Percentiles rank a stretch among this genome's conserved stretches.
phyloP scores from a whole-genome alignment of 2,113 vertebrate genomes.

The Fulmarus glacialis region DNA sequence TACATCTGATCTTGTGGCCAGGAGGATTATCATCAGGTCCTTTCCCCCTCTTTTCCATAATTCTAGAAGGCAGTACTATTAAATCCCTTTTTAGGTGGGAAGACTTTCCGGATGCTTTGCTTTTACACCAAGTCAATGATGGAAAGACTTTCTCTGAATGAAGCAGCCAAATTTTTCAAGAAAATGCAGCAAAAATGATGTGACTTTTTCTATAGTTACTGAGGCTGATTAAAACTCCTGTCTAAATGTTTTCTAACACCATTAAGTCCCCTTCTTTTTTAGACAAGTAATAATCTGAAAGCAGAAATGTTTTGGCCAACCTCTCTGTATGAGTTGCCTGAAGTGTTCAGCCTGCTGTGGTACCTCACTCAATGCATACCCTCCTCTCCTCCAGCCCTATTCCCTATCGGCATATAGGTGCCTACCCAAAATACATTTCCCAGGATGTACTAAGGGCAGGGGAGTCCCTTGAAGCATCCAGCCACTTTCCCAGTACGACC shows the following conservation, averaged over 20 bases:
- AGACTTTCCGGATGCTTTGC: neutral
- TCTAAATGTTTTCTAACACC: neutral
- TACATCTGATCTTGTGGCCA: neutral
- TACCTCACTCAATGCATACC: accelerated
- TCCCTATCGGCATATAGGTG: accelerated
- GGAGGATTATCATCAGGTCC: neutral
- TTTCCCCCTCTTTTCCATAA: neutral
- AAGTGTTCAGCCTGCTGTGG: neutral
- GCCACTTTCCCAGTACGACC: accelerated
- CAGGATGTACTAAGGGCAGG: neutral
- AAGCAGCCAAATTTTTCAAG: neutral
- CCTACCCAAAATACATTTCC: neutral
- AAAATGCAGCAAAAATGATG: neutral
- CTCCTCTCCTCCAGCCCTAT: neutral
- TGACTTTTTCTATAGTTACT: neutral
- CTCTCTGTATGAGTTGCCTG: neutral
- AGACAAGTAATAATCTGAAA: neutral
- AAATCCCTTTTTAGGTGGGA: neutral
- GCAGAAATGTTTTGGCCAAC: neutral
- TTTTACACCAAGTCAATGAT: neutral
- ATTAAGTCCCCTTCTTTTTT: neutral
- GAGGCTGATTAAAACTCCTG: neutral
- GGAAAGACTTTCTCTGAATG: neutral
- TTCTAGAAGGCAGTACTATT: neutral
- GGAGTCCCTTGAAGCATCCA: neutral